Percentiles rank a stretch among this genome's conserved stretches.
These are phyloP conservation scores for cattle (Bos taurus) DNA, from an alignment of 2,113 vertebrate species.

Conservation along the genomic window DNA sequence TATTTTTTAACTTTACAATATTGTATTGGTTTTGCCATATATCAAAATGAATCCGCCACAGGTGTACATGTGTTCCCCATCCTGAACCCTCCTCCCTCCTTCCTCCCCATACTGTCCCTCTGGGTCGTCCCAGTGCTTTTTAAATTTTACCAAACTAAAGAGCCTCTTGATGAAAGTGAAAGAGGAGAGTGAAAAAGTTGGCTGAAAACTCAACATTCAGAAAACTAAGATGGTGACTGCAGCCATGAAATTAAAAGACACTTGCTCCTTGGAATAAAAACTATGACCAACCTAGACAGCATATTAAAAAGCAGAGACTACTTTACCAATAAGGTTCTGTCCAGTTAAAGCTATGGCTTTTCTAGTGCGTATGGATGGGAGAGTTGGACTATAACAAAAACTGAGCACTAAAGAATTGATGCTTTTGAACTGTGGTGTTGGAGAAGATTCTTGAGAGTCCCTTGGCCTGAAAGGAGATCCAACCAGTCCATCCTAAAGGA, in stretches of 20 bases:
- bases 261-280: not conserved
- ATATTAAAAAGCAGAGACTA: not conserved
- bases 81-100: too few species aligned
- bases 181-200: not conserved
- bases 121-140: too few species aligned
- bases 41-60: too few species aligned
- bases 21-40: too few species aligned
- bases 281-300: not conserved
- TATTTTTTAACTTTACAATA: too few species aligned
- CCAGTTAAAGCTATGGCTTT: not conserved
- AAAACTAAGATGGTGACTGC: not conserved
- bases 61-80: too few species aligned
- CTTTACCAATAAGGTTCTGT: not conserved
- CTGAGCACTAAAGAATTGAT: rapidly evolving
- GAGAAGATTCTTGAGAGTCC: not conserved
- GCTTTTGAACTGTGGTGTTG: not conserved
- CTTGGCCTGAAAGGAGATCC: not conserved
- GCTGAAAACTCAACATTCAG: not conserved
- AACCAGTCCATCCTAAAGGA: not conserved
- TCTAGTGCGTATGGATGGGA: not conserved
- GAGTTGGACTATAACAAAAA: not conserved
- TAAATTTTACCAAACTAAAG: not conserved
- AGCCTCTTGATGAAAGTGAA: not conserved
- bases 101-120: too few species aligned
- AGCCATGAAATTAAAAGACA: not conserved